phyloP scores from a whole-genome alignment of 1,140 invertebrate species.

The Steinernema feltiae region DNA sequence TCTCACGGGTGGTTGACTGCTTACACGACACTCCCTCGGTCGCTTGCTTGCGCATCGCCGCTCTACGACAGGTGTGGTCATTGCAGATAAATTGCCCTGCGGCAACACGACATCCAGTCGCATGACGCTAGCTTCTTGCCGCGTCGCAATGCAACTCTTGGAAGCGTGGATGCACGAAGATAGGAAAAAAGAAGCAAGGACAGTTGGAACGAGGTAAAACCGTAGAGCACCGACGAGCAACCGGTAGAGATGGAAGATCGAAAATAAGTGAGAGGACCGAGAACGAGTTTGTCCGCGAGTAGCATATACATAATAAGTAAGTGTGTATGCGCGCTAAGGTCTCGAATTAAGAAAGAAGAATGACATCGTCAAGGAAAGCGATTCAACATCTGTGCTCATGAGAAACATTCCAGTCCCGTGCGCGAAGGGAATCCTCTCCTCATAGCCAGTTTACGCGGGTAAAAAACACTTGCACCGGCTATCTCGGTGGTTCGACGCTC shows the following conservation, averaged over 20 bases:
- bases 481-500: neutral
- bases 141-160: neutral
- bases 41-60: neutral
- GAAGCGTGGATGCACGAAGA: neutral
- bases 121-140: neutral
- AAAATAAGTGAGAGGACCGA: neutral
- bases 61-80: neutral
- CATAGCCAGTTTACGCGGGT: constrained; percentile 10
- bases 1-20: neutral
- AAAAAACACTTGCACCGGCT: neutral
- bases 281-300: neutral
- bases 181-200: too few relatives aligned
- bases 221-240: neutral
- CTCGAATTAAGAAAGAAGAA: too few relatives aligned
- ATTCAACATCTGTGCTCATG: too few relatives aligned
- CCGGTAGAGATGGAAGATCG: neutral
- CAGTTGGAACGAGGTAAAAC: neutral
- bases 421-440: neutral
- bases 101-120: neutral
- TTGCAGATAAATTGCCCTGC: neutral
- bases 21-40: neutral
- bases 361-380: too few relatives aligned
- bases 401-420: neutral
- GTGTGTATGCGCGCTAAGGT: neutral
- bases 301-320: constrained; percentile 4